Base-by-base conservation (phyloP, 2,888 invertebrate genomes). In the Apodemia duryi region DNA sequence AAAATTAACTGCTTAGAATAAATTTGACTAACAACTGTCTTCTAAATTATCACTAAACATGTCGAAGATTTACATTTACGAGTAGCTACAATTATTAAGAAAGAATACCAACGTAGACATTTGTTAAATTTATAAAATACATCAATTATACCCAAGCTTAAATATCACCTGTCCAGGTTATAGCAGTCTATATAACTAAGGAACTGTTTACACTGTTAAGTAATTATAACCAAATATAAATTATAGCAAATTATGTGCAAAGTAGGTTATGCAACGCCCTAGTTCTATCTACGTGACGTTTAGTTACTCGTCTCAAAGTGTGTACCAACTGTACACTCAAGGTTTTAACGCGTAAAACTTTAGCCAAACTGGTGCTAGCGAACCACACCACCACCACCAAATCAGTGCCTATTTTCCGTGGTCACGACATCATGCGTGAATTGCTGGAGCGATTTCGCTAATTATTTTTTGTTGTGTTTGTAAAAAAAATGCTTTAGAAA, bases 181-280 rank as follows among this genome's bases (percentile, higher is more conserved):
- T 43, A 43, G 43, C 43, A 43, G 43, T 43, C 43, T 43, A 11
- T 43, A 46, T n/a, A 43, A n/a, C 46, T 46, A 13, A 46, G 46
- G 46, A 46, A 13, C 13, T 46, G 46, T 46, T 46, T 46, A 46
- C 46, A 5, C 46, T 69, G 69, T 68, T 29, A 66, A 66, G 69
- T 71, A 71, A 70, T 72, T 71, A 70, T 72, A 65, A 68, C 70
- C 69, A 70, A 68, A 65, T 71, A 66, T 64, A 70, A 70, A 67
- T 72, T 71, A 71, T 65, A 70, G 72, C 73, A 78, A 78, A 78
- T 78, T 76, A 76, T 74, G 76, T 76, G 73, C 68, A 77, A 86
- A 84, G 78, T 84, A 84, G 87, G 84, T 70, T 84, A 74, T 75
- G 70, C 76, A 73, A 75, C 77, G 83, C 82, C 83, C 83, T 76